Evolutionary conservation across 2,888 invertebrate genomes (phyloP).

Genomic region (Hydrotaea cyrtoneurina): DNA sequence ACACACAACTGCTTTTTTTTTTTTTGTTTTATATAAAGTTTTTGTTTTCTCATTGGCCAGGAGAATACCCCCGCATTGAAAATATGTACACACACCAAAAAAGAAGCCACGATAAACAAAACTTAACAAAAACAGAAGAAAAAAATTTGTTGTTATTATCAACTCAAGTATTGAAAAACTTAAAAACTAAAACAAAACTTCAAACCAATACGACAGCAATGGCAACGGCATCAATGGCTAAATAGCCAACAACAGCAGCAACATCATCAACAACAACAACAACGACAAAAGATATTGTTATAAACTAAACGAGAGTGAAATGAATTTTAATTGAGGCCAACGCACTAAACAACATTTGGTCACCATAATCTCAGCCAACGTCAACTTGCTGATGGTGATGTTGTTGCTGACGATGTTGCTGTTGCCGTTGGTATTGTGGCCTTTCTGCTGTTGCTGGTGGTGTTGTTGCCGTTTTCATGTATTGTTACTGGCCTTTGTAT

Average conservation of each 20-base stretch:
- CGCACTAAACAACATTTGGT: constrained; percentile 64
- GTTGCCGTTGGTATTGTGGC: background rate
- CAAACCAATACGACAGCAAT: constrained; percentile 15
- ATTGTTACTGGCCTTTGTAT: constrained; percentile 1
- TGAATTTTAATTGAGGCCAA: constrained; percentile 71
- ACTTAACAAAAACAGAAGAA: constrained; percentile 24
- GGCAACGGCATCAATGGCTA: background rate
- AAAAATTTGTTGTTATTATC: constrained; percentile 38
- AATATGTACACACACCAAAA: too few relatives aligned
- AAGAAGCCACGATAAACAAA: constrained; percentile 37
- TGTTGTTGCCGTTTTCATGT: background rate
- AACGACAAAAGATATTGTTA: constrained; percentile 17
- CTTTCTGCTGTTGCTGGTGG: background rate
- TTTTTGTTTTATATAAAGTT: background rate
- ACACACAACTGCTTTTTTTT: background rate
- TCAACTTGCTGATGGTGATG: constrained; percentile 34
- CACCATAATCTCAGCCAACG: constrained; percentile 55
- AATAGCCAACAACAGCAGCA: background rate
- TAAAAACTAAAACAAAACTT: constrained; percentile 6
- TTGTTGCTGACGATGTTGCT: constrained; percentile 17
- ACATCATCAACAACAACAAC: constrained; percentile 23
- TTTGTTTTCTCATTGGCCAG: background rate
- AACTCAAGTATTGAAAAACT: constrained; percentile 42
- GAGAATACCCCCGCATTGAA: constrained; percentile 10
- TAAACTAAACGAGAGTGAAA: constrained; percentile 70